phyloP scores from a whole-genome alignment of 2,888 invertebrate species.

The Tetrapedia diversipes region DNA sequence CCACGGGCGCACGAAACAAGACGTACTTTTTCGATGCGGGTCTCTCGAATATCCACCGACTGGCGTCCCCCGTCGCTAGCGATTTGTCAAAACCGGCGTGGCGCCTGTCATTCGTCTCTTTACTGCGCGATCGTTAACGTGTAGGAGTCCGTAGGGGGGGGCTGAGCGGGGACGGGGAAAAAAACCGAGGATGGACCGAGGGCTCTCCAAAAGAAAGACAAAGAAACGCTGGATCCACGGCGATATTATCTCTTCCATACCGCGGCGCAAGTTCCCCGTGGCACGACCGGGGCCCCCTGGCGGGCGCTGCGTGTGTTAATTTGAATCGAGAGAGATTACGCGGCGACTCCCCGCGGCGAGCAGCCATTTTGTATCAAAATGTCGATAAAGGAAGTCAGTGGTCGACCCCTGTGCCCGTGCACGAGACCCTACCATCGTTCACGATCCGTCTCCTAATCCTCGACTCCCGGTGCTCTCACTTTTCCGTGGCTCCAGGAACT shows the following conservation, averaged over 20 bases:
- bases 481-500: background rate
- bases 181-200: slow-evolving; percentile 38
- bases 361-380: slow-evolving; percentile 83
- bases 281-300: slow-evolving; percentile 70
- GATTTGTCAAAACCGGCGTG: slow-evolving; percentile 73
- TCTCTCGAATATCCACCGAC: slow-evolving; percentile 55
- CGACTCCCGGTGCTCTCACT: slow-evolving; percentile 19
- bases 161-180: too few species aligned
- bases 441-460: slow-evolving; percentile 62
- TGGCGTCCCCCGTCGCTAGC: slow-evolving; percentile 65
- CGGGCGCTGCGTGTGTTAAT: slow-evolving; percentile 85
- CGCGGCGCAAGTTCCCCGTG: slow-evolving; percentile 74
- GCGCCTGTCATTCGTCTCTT: slow-evolving; percentile 73
- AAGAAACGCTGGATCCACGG: slow-evolving; percentile 66
- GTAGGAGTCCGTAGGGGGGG: too few species aligned
- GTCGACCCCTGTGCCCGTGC: slow-evolving; percentile 51
- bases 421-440: slow-evolving; percentile 31
- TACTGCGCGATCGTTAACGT: slow-evolving; percentile 71
- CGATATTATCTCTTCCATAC: slow-evolving; percentile 80
- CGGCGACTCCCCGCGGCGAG: slow-evolving; percentile 82
- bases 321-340: slow-evolving; percentile 86
- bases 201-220: slow-evolving; percentile 67
- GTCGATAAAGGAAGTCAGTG: slow-evolving; percentile 82
- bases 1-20: slow-evolving; percentile 42
- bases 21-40: slow-evolving; percentile 52